A percentile compares a stretch with the other conserved stretches of the same genome.
Evolutionary conservation across 2,113 vertebrate species (phyloP).

Genomic region (Capricornis sumatraensis): DNA sequence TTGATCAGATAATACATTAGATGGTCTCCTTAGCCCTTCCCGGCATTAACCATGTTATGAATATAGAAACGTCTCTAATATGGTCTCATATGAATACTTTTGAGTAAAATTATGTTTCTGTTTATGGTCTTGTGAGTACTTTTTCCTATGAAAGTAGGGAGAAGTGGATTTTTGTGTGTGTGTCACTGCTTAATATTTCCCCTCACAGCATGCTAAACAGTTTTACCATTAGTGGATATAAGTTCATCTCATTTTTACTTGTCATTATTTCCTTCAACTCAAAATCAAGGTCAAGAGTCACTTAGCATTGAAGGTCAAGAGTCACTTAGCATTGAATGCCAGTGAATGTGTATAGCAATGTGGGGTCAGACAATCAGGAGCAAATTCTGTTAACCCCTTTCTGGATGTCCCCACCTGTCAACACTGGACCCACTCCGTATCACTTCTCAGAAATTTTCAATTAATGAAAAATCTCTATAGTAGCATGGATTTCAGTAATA

Average conservation of each 20-base stretch:
- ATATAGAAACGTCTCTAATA: neutral
- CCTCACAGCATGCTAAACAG: neutral
- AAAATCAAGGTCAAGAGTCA: neutral
- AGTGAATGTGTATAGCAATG: neutral
- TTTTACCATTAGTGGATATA: neutral
- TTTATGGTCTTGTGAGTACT: neutral
- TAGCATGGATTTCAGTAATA: neutral
- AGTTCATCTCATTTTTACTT: neutral
- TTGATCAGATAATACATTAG: neutral
- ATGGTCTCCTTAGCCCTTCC: neutral
- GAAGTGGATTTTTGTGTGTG: neutral
- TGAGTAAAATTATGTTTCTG: neutral
- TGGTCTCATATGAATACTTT: neutral
- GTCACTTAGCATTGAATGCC: neutral
- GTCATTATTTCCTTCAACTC: neutral
- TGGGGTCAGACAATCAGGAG: neutral
- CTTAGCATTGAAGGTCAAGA: neutral
- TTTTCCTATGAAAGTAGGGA: neutral
- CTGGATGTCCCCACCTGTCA: neutral
- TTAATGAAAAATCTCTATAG: neutral
- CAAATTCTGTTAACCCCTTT: neutral
- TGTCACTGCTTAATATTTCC: neutral
- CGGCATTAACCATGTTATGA: neutral
- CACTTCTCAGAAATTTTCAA: neutral
- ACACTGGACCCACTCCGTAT: neutral